Base-by-base conservation (phyloP, 2,797 vertebrate genomes). In the Notolabrus celidotus region DNA sequence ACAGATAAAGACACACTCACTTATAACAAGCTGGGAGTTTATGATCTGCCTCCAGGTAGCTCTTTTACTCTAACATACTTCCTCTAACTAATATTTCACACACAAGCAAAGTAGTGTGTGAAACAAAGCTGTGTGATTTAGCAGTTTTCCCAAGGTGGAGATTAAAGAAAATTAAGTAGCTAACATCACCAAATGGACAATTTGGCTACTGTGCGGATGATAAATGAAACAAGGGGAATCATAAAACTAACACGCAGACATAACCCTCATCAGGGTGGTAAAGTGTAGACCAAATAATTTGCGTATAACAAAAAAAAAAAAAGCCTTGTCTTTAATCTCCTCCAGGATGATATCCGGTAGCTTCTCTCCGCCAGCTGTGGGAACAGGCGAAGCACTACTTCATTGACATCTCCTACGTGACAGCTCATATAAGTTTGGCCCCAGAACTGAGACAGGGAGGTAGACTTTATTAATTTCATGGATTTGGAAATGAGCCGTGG, bases 391-490 rank as follows among this genome's bases (percentile, higher is more conserved):
- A 80, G 79, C 59, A 73, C 45, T 66, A 63, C 86, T 86, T 84
- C 68, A 71, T 72, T 0, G 34, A 73, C 69, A 79, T 74, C 76
- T 74, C 33, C 27, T 59, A 61, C 10, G 57, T 80, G 86, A 87
- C 86, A 73, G 84, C 88, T 89, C 80, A 86, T 89, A 89, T 82
- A 84, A 88, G 89, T 88, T 88, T 81, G 83, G 74, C 74, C 79
- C 71, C 74, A 82, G 78, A 78, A 86, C 82, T 70, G 86, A 90
- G 86, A 83, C 25, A 65, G 79, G 82, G 86, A 88, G 87, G 87
- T 86, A 84, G 90, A 89, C 90, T 90, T 90, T 91, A 92, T 92
- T 92, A 89, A 92, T 92, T 92, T 92, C 90, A 91, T 88, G 89
- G 91, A 86, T 93, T 88, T 91, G 79, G 86, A 93, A 92, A 93